Evolutionary conservation across 53 echinoderm and acorn worm genomes (phyloP).

Genomic region (Apostichopus leukothele): DNA sequence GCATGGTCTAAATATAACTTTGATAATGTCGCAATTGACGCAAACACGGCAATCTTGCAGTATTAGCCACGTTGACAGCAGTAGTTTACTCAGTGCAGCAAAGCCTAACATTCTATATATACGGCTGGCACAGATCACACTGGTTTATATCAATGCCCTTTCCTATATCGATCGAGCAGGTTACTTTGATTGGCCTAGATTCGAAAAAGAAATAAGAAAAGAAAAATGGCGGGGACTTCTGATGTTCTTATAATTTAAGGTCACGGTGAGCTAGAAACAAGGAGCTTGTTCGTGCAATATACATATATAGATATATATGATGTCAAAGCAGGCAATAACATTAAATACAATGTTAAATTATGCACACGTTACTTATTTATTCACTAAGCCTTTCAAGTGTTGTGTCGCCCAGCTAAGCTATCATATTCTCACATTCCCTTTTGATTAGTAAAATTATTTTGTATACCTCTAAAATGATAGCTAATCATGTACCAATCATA

Average conservation of each 20-base stretch:
- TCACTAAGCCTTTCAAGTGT: too few species aligned
- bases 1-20: conserved; percentile 30
- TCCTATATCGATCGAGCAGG: background rate
- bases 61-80: too few species aligned
- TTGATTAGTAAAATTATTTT: too few species aligned
- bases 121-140: background rate
- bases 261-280: background rate
- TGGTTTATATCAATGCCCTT: background rate
- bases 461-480: too few species aligned
- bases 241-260: background rate
- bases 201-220: background rate
- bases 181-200: conserved; percentile 18
- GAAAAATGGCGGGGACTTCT: background rate
- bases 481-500: too few species aligned
- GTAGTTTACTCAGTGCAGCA: background rate
- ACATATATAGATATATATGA: background rate
- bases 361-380: too few species aligned
- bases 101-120: background rate
- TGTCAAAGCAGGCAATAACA: too few species aligned
- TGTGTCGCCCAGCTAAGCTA: too few species aligned
- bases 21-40: conserved; percentile 14
- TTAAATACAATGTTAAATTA: too few species aligned
- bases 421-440: too few species aligned
- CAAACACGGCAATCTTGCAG: background rate
- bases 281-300: background rate